A percentile compares a stretch with the other conserved stretches of the same genome.
Evolutionary conservation across 2,888 invertebrate species (phyloP).

Genomic region (Microctonus hyperodae): DNA sequence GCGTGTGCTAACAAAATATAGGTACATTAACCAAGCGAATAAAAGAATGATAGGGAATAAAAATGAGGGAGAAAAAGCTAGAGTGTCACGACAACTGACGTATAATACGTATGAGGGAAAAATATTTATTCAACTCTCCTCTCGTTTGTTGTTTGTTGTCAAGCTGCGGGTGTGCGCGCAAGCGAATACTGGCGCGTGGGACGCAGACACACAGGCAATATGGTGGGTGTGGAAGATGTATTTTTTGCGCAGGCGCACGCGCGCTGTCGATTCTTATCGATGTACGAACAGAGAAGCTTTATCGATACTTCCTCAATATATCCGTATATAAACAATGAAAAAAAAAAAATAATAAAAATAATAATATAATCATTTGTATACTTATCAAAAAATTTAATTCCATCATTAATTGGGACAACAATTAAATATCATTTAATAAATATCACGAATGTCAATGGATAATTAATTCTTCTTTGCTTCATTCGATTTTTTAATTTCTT

Average conservation of each 20-base stretch:
- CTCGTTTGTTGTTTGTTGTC: constrained; percentile 1
- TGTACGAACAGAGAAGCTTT: background rate
- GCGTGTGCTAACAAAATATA: background rate
- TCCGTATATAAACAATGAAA: background rate
- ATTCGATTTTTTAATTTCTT: background rate
- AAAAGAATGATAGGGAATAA: background rate
- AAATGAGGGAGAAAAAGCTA: background rate
- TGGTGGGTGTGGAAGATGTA: constrained; percentile 45
- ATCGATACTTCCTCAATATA: constrained; percentile 17
- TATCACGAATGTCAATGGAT: too few relatives aligned
- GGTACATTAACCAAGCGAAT: background rate
- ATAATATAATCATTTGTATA: too few relatives aligned
- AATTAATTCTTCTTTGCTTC: too few relatives aligned
- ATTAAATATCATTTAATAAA: too few relatives aligned
- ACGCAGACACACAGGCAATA: constrained; percentile 28
- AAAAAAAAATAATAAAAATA: background rate
- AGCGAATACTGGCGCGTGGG: constrained; percentile 39
- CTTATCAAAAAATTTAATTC: too few relatives aligned
- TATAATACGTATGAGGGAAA: constrained; percentile 2
- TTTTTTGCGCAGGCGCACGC: constrained; percentile 36
- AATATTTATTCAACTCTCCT: constrained; percentile 1
- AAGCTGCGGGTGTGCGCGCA: background rate
- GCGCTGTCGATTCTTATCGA: constrained; percentile 36
- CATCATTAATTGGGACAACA: too few relatives aligned
- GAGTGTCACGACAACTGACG: background rate